Evolutionary conservation across 2,888 invertebrate genomes (phyloP).

Genomic region (Volucella bombylans): DNA sequence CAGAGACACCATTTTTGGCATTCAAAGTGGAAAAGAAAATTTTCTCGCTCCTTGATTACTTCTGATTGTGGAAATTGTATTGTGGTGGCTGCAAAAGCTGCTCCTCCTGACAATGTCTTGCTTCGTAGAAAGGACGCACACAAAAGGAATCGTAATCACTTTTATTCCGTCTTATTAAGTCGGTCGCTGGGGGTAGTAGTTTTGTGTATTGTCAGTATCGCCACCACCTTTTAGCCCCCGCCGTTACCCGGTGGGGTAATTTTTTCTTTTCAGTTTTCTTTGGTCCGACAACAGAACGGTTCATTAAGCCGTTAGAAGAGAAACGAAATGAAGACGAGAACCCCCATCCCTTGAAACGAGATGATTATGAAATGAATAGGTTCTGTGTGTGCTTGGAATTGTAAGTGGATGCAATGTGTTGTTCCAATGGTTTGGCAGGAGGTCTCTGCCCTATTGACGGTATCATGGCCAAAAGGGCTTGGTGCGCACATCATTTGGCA

Average conservation of each 20-base stretch:
- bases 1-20: slow-evolving; percentile 51
- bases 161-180: slow-evolving; percentile 53
- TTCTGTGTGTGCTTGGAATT: slow-evolving; percentile 47
- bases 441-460: slow-evolving; percentile 41
- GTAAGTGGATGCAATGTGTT: slow-evolving; percentile 34
- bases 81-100: neutral
- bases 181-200: neutral
- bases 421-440: neutral
- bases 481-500: slow-evolving; percentile 27
- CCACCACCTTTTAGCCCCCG: slow-evolving; percentile 22
- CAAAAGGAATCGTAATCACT: slow-evolving; percentile 60
- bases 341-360: slow-evolving; percentile 33
- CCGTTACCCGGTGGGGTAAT: neutral
- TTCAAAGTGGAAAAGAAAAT: slow-evolving; percentile 35
- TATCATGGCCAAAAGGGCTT: neutral
- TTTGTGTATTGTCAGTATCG: slow-evolving; percentile 8
- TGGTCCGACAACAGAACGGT: slow-evolving; percentile 43
- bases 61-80: slow-evolving; percentile 58
- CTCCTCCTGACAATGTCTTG: slow-evolving; percentile 11
- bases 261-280: slow-evolving; percentile 13
- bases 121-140: slow-evolving; percentile 2
- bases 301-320: slow-evolving; percentile 61
- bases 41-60: slow-evolving; percentile 57
- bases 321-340: neutral
- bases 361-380: slow-evolving; percentile 63